Base-by-base conservation (phyloP, 2,888 invertebrate species). In the Onchidella celtica region DNA sequence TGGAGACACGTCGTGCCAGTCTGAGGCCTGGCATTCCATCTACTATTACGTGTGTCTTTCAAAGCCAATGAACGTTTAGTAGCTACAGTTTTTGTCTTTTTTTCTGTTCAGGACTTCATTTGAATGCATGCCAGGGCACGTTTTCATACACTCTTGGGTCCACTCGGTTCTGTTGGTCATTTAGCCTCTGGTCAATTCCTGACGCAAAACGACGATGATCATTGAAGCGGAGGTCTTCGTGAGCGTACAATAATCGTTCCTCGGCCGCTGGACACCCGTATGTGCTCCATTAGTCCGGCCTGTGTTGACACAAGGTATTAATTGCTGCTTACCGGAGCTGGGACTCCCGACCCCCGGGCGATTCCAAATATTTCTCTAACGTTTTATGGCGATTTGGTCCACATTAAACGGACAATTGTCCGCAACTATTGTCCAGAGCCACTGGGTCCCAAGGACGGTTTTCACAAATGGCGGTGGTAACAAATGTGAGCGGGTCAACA, bases 311-410 rank as follows among this genome's bases (percentile, higher is more conserved):
- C 61, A 61, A 61, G 61, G 61, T 6, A 27, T 61, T 61, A 61
- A 4, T n/a, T 27, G n/a, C 61, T n/a, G 14, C 9, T 17, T 17
- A 11, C 47, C 17, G 47, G 47, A 47, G 17, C 47, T 27, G 14
- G 11, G 11, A 27, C 4, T 6, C n/a, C 61, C 61, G 61, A 27
- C 61, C n/a, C 61, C 61, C 61, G 6, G 21, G 77, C 77, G n/a
- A 27, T 55, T 68, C 29, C 55, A 77, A 77, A 77, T 77, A 77
- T 77, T 77, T 65, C 77, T 59, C 55, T 38, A 27, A 34, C 66
- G 66, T 77, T 77, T 77, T 66, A 34, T 57, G 77, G 68, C 36
- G 68, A 77, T 69, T 69, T 32, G 77, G 69, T 29, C 59, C 40
- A 36, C 66, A 69, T 77, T 69, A 77, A 57, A 14, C 36, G 34